Conservation (phyloP, 2,888 invertebrate species). For the Barypeithes pellucidus region DNA sequence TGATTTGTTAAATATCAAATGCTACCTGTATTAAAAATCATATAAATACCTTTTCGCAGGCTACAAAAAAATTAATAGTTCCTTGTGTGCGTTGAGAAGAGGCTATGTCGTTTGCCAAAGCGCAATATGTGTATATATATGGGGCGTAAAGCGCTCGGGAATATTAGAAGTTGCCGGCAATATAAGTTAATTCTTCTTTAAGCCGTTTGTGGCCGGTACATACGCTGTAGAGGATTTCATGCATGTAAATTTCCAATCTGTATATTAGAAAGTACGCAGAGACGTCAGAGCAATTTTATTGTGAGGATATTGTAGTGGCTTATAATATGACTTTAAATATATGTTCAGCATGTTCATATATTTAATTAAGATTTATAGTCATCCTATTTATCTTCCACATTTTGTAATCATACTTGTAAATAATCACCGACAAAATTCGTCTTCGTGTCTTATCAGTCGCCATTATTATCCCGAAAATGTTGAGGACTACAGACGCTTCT, state of each 20-base stretch:
- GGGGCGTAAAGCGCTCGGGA: slow-evolving; percentile 8
- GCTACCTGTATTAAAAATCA: neutral
- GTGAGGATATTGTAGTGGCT: no score
- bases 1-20: neutral
- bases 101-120: slow-evolving; percentile 8
- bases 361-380: no score
- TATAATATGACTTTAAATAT: no score
- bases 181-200: slow-evolving; percentile 17
- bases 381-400: no score
- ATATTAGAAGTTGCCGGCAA: slow-evolving; percentile 10
- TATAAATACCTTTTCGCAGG: neutral
- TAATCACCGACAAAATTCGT: no score
- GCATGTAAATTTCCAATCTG: slow-evolving; percentile 1
- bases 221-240: neutral
- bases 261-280: neutral
- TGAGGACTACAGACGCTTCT: no score
- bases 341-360: no score
- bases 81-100: neutral
- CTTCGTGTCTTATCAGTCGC: no score
- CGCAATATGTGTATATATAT: slow-evolving; percentile 1
- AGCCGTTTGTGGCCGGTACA: neutral
- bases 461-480: no score
- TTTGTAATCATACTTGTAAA: no score
- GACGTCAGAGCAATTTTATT: no score
- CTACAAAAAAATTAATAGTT: slow-evolving; percentile 10